phyloP scores from a whole-genome alignment of 2,888 invertebrate genomes.

The Dryomyza anilis region DNA sequence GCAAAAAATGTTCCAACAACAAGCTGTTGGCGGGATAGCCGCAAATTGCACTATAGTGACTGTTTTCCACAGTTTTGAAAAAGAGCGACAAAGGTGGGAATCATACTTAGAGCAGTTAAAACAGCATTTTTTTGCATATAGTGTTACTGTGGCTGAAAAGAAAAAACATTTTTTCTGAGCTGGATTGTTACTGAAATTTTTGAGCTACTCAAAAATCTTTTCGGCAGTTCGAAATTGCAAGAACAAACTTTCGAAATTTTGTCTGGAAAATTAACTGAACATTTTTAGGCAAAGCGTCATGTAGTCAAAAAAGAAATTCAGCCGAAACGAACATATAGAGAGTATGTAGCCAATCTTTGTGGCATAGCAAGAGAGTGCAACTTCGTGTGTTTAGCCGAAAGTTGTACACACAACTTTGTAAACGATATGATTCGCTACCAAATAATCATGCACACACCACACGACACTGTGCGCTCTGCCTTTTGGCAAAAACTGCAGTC shows the following conservation, averaged over 20 bases:
- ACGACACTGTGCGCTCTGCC: constrained; percentile 33
- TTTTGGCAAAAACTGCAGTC: constrained; percentile 32
- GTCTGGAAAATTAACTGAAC: constrained; percentile 15
- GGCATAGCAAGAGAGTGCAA: constrained; percentile 33
- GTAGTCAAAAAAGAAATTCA: constrained; percentile 19
- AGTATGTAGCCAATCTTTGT: constrained; percentile 29
- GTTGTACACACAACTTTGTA: constrained; percentile 28
- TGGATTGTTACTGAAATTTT: neutral
- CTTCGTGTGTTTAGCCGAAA: constrained; percentile 29
- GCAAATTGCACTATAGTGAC: too few relatives aligned
- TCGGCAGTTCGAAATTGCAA: neutral
- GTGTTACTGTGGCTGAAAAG: neutral
- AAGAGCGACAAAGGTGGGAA: too few relatives aligned
- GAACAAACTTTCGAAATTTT: constrained; percentile 9
- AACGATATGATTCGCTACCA: constrained; percentile 35
- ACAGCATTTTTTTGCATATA: too few relatives aligned
- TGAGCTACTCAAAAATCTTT: neutral
- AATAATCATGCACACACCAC: constrained; percentile 31
- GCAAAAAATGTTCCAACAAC: too few relatives aligned
- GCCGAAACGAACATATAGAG: constrained; percentile 31
- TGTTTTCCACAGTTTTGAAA: too few relatives aligned
- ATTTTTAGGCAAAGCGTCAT: constrained; percentile 23
- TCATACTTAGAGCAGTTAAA: neutral
- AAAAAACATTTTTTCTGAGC: neutral
- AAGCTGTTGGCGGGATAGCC: too few relatives aligned